Evolutionary conservation across 2,797 vertebrate species (phyloP), one percentile per base, ranked within the genome.

Genomic region (Remorina albescens): DNA sequence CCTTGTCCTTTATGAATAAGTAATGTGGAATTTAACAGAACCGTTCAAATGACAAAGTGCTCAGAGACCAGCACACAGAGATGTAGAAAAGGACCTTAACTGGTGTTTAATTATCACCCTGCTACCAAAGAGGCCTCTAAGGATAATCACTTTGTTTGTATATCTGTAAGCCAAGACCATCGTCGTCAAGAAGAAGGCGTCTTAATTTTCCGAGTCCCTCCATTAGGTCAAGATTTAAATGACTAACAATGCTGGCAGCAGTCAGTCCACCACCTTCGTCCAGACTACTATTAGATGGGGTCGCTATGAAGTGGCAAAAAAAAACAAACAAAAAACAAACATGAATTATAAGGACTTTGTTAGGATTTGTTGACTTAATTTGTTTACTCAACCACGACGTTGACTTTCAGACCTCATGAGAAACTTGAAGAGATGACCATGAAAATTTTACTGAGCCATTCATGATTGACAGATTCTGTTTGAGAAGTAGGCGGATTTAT

Each of bases 1-100:
- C 57, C 21, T 46, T 71, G 56, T 66, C 53, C 80, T 76, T 70
- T 39, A 83, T 83, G 53, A 80, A 86, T 77, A 68, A 72, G 74
- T 65, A 19, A 82, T 74, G 42, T 42, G 50, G 23, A 51, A 69
- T 76, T 63, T 56, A 71, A 67, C 25, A 73, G 51, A 71, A 32
- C 18, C 23, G 53, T 80, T 59, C 15, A 34, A 66, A 9, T 44
- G 47, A 67, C 34, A 71, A 66, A 54, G 28, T 46, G 54, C 25
- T 66, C 25, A 59, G 42, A 65, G 19, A 68, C 61, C 2, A 53
- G 6, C 61, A 66, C 37, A 56, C 26, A 39, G 36, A 54, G 4
- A 56, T 23, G 36, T 8, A 21, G 32, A 49, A 41, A 44, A 21
- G 23, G 8, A 12, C 23, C 18, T 49, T 25, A 46, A 58, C 46